Conservation (phyloP, 1,140 invertebrate species). For the Drosophila santomea region DNA sequence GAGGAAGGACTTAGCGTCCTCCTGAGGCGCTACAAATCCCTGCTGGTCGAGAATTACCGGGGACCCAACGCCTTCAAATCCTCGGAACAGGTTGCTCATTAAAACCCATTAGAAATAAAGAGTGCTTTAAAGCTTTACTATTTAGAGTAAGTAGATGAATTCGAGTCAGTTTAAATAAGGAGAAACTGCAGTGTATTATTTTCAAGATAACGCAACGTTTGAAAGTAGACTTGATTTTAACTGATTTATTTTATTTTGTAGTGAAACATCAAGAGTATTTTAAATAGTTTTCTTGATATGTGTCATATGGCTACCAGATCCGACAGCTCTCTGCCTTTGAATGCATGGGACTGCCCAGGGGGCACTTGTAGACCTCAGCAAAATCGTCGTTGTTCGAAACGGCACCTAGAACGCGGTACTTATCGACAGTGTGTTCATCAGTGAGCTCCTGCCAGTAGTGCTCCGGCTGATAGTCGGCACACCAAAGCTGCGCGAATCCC, state of each 20-base stretch:
- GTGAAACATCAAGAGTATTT: neutral
- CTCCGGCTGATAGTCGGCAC: conserved; percentile 63
- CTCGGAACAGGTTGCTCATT: conserved; percentile 56
- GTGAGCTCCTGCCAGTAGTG: conserved; percentile 74
- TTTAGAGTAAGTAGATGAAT: neutral
- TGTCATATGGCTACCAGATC: conserved; percentile 49
- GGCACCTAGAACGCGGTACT: conserved; percentile 88
- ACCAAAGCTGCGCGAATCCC: conserved; percentile 92
- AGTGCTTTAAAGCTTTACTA: neutral
- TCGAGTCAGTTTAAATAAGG: too few species aligned
- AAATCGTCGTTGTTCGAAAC: conserved; percentile 89
- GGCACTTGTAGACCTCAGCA: conserved; percentile 87
- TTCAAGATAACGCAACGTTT: too few species aligned
- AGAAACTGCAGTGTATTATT: too few species aligned
- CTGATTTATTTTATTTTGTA: neutral
- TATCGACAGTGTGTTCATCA: conserved; percentile 68
- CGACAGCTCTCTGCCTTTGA: conserved; percentile 85
- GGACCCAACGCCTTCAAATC: conserved; percentile 78
- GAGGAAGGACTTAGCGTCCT: conserved; percentile 85
- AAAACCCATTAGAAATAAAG: conserved; percentile 4
- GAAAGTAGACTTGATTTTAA: neutral
- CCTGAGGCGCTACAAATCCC: conserved; percentile 86
- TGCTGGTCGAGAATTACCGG: conserved; percentile 88
- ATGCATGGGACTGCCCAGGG: conserved; percentile 87
- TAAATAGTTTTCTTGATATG: neutral